Evolutionary conservation across 53 echinoderm and acorn worm genomes (phyloP).

Genomic region (Paracentrotus lividus): DNA sequence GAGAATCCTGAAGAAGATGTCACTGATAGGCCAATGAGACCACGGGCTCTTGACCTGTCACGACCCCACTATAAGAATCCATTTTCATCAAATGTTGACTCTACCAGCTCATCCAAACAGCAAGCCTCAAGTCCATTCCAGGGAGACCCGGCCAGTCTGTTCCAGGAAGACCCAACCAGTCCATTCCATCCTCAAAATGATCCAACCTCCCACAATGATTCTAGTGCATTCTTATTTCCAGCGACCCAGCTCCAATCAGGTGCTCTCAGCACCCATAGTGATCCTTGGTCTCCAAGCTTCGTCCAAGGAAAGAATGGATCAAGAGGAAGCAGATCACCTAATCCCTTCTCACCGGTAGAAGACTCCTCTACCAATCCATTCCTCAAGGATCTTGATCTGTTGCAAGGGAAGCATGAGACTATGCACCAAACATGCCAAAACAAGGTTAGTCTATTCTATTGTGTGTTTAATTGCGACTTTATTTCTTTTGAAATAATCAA

Average conservation of each 20-base stretch:
- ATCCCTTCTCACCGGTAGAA: constrained; percentile 48
- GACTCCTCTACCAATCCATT: constrained; percentile 41
- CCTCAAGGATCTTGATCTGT: constrained; percentile 21
- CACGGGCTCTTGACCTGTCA: background rate
- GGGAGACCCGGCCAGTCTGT: constrained; percentile 1
- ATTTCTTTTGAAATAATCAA: no score
- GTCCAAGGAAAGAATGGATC: background rate
- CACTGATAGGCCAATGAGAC: no score
- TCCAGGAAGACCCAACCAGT: constrained; percentile 19
- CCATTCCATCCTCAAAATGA: constrained; percentile 11
- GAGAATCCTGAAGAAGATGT: background rate
- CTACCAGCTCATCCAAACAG: background rate
- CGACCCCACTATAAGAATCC: background rate
- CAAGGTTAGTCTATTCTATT: background rate
- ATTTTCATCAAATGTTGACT: background rate
- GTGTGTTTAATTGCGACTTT: background rate
- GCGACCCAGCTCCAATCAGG: background rate
- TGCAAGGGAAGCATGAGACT: background rate
- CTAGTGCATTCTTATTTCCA: background rate
- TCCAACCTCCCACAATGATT: background rate
- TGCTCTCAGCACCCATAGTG: background rate
- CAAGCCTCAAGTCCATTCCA: constrained; percentile 22
- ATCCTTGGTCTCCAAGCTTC: constrained; percentile 2
- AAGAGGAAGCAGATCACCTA: constrained; percentile 25
- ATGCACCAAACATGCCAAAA: background rate